Percentiles rank a stretch among this genome's conserved stretches.
phyloP scores from a whole-genome alignment of 2,797 vertebrate species.

The Bradypodion ventrale region DNA sequence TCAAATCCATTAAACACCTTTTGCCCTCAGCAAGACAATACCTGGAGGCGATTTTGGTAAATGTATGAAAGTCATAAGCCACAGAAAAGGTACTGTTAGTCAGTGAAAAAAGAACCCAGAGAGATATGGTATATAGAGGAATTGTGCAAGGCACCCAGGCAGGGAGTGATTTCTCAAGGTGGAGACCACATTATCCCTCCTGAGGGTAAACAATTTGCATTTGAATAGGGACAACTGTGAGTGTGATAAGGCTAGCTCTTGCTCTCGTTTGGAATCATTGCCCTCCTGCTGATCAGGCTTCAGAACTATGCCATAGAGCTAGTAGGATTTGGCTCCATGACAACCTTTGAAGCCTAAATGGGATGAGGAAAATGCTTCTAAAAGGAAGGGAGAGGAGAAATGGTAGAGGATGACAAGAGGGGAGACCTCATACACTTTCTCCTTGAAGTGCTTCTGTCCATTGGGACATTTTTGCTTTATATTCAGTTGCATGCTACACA shows the following conservation, averaged over 20 bases:
- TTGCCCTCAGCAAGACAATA: neutral
- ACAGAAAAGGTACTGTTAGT: neutral
- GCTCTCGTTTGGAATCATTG: neutral
- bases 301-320: neutral
- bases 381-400: too few species aligned
- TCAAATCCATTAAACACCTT: too few species aligned
- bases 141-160: neutral
- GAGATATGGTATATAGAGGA: neutral
- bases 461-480: neutral
- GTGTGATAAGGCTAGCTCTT: too few species aligned
- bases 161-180: neutral
- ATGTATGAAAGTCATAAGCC: too few species aligned
- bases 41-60: neutral
- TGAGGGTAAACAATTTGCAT: neutral
- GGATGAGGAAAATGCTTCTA: too few species aligned
- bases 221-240: neutral
- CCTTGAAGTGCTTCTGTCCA: neutral
- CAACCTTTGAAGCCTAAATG: neutral
- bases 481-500: neutral
- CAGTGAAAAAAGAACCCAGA: neutral
- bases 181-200: neutral
- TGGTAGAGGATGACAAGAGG: too few species aligned
- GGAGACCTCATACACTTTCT: neutral
- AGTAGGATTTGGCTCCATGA: neutral
- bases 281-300: neutral